phyloP scores from a whole-genome alignment of 2,888 invertebrate genomes.

The Lithodes maja region DNA sequence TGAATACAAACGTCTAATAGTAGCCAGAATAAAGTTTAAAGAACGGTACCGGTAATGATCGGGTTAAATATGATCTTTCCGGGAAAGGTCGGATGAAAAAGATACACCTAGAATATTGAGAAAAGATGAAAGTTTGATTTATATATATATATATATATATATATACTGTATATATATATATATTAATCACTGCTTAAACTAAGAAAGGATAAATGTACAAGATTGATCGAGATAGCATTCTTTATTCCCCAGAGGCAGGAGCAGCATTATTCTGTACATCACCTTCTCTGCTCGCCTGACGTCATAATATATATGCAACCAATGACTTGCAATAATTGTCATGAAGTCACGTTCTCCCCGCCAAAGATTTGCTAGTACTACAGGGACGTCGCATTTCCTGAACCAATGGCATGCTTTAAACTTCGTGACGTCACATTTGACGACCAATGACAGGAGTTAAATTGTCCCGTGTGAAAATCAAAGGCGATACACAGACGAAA shows the following conservation, averaged over 20 bases:
- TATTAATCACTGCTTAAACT: not conserved
- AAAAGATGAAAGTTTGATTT: too few species aligned
- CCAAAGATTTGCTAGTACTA: not conserved
- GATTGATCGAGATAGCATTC: not conserved
- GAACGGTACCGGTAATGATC: too few species aligned
- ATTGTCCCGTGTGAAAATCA: too few species aligned
- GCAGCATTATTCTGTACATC: constrained; percentile 22
- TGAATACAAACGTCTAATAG: too few species aligned
- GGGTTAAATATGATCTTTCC: too few species aligned
- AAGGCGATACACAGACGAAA: too few species aligned
- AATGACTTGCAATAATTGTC: not conserved
- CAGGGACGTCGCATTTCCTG: not conserved
- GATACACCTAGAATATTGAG: too few species aligned
- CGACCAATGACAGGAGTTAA: too few species aligned
- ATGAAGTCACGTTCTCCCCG: not conserved
- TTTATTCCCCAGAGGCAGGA: not conserved
- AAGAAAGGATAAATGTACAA: not conserved
- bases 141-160: too few species aligned
- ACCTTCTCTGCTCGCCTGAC: not conserved
- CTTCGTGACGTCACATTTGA: not conserved
- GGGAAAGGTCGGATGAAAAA: too few species aligned
- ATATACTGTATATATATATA: too few species aligned
- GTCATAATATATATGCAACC: not conserved
- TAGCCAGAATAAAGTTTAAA: too few species aligned
- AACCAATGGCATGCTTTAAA: not conserved